These are phyloP conservation scores for Girardinus metallicus DNA, from an alignment of 2,797 vertebrate genomes.

Conservation along the genomic window DNA sequence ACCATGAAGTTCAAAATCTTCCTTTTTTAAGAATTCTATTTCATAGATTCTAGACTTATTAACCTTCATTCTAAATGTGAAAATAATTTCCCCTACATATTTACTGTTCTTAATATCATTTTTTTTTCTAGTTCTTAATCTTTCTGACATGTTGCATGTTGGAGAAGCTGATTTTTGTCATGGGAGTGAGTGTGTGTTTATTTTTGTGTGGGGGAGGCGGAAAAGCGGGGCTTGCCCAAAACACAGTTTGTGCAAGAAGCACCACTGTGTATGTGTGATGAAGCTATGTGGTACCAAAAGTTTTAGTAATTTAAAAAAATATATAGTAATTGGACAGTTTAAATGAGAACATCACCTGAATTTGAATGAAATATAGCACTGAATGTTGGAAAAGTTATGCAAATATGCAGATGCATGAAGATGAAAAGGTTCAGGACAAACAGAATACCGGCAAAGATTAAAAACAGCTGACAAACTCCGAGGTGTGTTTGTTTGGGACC, in stretches of 20 bases:
- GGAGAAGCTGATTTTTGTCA: not conserved
- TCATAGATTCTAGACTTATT: not conserved
- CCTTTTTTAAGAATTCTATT: not conserved
- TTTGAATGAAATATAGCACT: not conserved
- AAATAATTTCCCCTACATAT: not conserved
- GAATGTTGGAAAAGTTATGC: not conserved
- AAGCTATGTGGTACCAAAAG: not conserved
- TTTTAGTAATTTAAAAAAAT: not conserved
- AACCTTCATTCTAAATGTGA: not conserved
- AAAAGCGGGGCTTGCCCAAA: not conserved
- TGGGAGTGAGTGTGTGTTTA: not conserved
- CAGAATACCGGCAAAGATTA: slow-evolving; percentile 23
- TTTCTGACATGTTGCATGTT: not conserved
- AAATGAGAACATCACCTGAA: not conserved
- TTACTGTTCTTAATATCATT: not conserved
- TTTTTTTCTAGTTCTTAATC: not conserved
- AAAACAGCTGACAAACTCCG: slow-evolving; percentile 55
- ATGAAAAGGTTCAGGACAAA: not conserved
- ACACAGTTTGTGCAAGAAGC: not conserved
- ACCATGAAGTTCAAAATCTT: not conserved
- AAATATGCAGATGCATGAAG: not conserved
- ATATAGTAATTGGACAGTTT: not conserved
- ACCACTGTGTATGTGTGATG: not conserved
- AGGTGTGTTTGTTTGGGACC: slow-evolving; percentile 67
- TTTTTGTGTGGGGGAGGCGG: not conserved